Evolutionary conservation across 2,113 vertebrate species (phyloP), one percentile per base, ranked within the genome.

Genomic region (Dryoscopus gambensis): DNA sequence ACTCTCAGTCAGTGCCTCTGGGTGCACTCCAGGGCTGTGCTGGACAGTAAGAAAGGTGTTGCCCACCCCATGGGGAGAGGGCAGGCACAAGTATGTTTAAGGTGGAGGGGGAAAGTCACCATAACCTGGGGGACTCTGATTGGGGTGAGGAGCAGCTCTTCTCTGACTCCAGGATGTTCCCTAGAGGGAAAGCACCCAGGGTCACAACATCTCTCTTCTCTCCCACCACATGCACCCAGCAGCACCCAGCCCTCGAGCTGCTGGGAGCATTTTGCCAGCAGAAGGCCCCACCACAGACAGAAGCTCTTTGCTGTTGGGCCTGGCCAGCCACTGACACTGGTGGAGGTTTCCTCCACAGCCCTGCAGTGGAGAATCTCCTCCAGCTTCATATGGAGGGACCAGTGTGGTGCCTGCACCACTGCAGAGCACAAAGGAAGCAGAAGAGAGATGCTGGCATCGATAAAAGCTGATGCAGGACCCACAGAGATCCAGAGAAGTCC

Each of bases 391-490:
- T 2, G 2, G 21, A 53, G 22, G n/a, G 46, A 63, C 11, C 47
- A 28, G 8, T 11, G 27, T 46, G 44, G 14, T 31, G 20, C 19
- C 75, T 52, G 47, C 47, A 24, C 25, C 11, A 8, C 50, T 42
- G n/a, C 42, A 67, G 65, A 49, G 46, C 65, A 62, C 16, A 31
- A 40, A n/a, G 7, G 31, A 65, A 57, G 35, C 35, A 55, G 33
- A 59, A 69, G 16, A 57, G 53, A 75, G n/a, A 49, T 8, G 31
- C 2, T 47, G 52, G 21, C 8, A 37, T 13, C 0, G 0, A 37
- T 20, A 27, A 69, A 50, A 76, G 46, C 10, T 6, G 10, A 31
- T 11, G 20, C 27, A 68, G 35, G 23, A 15, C 9, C 39, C 67
- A 70, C 49, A 55, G 65, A 76, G 35, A 24, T 57, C 46, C 78